phyloP scores from a whole-genome alignment of 2,888 invertebrate species.

The Spicauda simplicius region DNA sequence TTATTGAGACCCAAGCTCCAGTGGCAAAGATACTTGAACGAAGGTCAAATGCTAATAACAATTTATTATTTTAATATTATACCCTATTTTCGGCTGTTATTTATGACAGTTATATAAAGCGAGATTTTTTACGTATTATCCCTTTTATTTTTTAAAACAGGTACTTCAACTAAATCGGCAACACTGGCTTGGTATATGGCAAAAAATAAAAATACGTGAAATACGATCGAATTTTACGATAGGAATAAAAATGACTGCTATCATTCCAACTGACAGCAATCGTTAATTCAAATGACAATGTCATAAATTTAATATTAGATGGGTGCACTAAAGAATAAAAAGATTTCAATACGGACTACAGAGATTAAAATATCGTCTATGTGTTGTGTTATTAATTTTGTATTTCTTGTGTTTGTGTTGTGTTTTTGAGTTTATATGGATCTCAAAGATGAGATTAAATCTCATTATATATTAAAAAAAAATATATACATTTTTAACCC shows the following conservation, averaged over 20 bases:
- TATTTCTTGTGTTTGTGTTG: not conserved
- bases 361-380: not conserved
- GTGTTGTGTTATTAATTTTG: not conserved
- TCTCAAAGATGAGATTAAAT: no score
- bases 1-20: no score
- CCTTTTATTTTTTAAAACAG: no score
- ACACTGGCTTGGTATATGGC: not conserved
- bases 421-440: no score
- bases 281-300: constrained; percentile 5
- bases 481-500: no score
- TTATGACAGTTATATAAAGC: no score
- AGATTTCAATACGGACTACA: not conserved
- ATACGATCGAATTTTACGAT: constrained; percentile 20
- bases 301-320: constrained; percentile 5
- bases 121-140: no score
- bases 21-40: no score
- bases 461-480: no score
- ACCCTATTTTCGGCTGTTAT: no score
- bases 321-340: not conserved
- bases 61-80: no score
- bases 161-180: not conserved
- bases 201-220: not conserved
- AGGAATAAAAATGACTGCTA: not conserved
- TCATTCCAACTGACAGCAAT: constrained; percentile 1
- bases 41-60: no score